These are phyloP conservation scores for Lithosia quadra DNA, from an alignment of 2,888 invertebrate genomes.

Conservation along the genomic window DNA sequence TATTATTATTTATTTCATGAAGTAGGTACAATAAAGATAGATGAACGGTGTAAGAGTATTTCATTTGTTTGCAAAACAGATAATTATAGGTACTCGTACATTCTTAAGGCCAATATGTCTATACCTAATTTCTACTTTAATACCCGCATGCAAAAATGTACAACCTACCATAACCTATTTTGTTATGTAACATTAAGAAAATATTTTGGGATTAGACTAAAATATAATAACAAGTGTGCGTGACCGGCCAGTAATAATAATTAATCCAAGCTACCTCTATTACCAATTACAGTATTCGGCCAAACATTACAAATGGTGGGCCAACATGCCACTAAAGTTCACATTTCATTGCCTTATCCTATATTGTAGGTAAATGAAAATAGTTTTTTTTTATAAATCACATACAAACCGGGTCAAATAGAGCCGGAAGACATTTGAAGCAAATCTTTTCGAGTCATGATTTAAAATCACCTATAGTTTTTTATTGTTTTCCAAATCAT, in stretches of 20 bases:
- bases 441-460: constrained; percentile 46
- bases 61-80: too few relatives aligned
- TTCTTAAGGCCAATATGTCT: too few relatives aligned
- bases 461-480: neutral
- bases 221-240: constrained; percentile 47
- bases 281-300: constrained; percentile 63
- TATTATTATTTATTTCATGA: too few relatives aligned
- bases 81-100: too few relatives aligned
- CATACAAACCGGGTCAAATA: constrained; percentile 53
- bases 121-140: too few relatives aligned
- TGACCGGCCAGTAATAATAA: constrained; percentile 60
- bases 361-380: constrained; percentile 39
- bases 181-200: constrained; percentile 20
- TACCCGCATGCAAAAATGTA: constrained; percentile 9
- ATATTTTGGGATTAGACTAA: constrained; percentile 21
- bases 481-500: neutral
- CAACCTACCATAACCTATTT: constrained; percentile 12
- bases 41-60: too few relatives aligned
- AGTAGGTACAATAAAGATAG: too few relatives aligned
- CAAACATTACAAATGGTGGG: constrained; percentile 63
- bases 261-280: constrained; percentile 59
- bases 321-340: constrained; percentile 58
- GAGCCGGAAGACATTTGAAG: constrained; percentile 47
- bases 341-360: constrained; percentile 33
- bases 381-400: constrained; percentile 40